Evolutionary conservation across 2,113 vertebrate genomes (phyloP).

Genomic region (Lonchura striata): DNA sequence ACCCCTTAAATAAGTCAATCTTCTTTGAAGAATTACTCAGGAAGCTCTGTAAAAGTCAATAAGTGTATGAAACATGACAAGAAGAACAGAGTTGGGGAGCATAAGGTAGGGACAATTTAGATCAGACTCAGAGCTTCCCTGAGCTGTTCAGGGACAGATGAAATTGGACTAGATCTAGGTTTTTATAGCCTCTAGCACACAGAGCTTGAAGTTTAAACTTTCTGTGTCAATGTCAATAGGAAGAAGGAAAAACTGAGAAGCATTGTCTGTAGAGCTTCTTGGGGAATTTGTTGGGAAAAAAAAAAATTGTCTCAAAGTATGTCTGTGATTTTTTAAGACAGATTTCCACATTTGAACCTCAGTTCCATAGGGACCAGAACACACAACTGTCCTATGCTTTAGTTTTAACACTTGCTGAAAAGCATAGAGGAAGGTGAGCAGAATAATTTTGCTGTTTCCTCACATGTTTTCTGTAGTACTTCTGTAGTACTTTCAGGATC

Average conservation of each 20-base stretch:
- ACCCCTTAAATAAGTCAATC: slow-evolving; percentile 30
- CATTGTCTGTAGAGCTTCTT: neutral
- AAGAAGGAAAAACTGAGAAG: neutral
- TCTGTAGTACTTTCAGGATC: neutral
- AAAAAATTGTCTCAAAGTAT: neutral
- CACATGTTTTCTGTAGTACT: neutral
- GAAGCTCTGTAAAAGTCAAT: slow-evolving; percentile 51
- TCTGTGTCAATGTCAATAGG: neutral
- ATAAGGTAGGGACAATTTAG: neutral
- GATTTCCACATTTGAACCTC: neutral
- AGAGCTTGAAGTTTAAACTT: neutral
- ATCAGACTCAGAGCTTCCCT: neutral
- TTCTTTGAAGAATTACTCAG: slow-evolving; percentile 40
- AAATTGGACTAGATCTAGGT: slow-evolving; percentile 1
- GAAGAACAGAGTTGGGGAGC: neutral
- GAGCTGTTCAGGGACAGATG: neutral
- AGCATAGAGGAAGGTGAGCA: neutral
- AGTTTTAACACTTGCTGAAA: neutral
- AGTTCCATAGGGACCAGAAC: neutral
- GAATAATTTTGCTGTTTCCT: neutral
- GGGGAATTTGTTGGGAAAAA: neutral
- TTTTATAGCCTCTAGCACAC: neutral
- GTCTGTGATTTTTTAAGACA: neutral
- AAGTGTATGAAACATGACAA: slow-evolving; percentile 18
- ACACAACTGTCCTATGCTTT: neutral